Base-by-base conservation (phyloP, 2,797 vertebrate species). In the Semaprochilodus insignis region DNA sequence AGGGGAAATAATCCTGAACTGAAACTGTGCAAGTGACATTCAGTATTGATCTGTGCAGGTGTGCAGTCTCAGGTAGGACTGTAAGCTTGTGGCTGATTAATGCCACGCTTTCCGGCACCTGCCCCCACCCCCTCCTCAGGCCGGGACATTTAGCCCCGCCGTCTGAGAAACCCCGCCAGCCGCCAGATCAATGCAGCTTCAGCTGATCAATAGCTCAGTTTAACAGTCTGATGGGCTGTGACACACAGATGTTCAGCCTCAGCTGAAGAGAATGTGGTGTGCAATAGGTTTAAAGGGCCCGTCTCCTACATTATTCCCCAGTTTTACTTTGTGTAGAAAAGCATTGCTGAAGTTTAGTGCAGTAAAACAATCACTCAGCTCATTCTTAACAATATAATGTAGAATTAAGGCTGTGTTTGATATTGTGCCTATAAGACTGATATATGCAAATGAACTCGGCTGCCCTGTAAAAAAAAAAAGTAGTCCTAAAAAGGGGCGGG, bases 141-240 rank as follows among this genome's bases (percentile, higher is more conserved):
- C 34, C 36, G 51, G 48, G 80, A 71, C 17, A 59, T 65, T 70
- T 60, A 57, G 23, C 63, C 65, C 23, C 23, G 15, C 34, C 44
- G 51, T 17, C 40, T 55, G 71, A 4, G 0, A 74, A 51, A 14
- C 34, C 6, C 62, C 40, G 55, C 51, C n/a, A 67, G 48, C 62
- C 6, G 36, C 36, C 60, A 36, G 16, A 52, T 60, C 70, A 74
- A 62, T 80, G 52, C 7, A 80, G 78, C 8, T 70, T n/a, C 40
- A 65, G 62, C 27, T 67, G 71, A 40, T 57, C 72, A 66, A 55
- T 74, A 74, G 21, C 17, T 54, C 2, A 1, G 70, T 54, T 19
- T 21, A 23, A 66, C 63, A 74, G 51, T 66, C 8, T 27, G 25
- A 54, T 16, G 36, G 19, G 16, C 40, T 21, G 19, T 27, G 17